phyloP scores from a whole-genome alignment of 2,113 vertebrate genomes.

The Chionodraco myersi region DNA sequence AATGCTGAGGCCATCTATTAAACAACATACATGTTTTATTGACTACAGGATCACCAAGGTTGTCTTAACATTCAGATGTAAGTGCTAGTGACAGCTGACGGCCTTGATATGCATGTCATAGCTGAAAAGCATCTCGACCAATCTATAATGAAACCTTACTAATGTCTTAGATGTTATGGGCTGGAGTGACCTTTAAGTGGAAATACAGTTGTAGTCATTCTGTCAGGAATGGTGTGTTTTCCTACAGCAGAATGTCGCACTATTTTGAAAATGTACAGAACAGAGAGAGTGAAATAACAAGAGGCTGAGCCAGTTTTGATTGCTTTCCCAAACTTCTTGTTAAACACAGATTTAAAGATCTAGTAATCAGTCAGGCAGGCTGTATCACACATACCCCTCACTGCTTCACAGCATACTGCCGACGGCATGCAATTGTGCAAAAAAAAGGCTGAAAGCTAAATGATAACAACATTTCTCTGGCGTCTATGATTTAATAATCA shows the following conservation, averaged over 20 bases:
- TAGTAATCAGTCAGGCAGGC: conserved; percentile 31
- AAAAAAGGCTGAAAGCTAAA: conserved; percentile 40
- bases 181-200: background rate
- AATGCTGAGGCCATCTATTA: conserved; percentile 3
- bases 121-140: conserved; percentile 17
- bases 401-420: conserved; percentile 31
- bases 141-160: conserved; percentile 13
- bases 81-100: conserved; percentile 42
- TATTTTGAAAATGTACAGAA: background rate
- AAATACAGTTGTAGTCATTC: conserved; percentile 12
- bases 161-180: background rate
- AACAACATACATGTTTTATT: conserved; percentile 45
- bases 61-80: conserved; percentile 20
- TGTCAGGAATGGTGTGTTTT: background rate
- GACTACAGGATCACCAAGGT: conserved; percentile 18
- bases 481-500: conserved; percentile 46
- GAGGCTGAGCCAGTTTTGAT: conserved; percentile 15
- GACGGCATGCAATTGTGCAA: conserved; percentile 17
- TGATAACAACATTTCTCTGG: conserved; percentile 28
- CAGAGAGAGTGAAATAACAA: background rate
- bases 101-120: background rate
- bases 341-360: conserved; percentile 43
- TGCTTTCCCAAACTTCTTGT: conserved; percentile 34
- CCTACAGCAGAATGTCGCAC: background rate
- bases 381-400: conserved; percentile 32